These are phyloP conservation scores for Macropodus opercularis DNA, from an alignment of 2,797 vertebrate species.

Conservation along the genomic window DNA sequence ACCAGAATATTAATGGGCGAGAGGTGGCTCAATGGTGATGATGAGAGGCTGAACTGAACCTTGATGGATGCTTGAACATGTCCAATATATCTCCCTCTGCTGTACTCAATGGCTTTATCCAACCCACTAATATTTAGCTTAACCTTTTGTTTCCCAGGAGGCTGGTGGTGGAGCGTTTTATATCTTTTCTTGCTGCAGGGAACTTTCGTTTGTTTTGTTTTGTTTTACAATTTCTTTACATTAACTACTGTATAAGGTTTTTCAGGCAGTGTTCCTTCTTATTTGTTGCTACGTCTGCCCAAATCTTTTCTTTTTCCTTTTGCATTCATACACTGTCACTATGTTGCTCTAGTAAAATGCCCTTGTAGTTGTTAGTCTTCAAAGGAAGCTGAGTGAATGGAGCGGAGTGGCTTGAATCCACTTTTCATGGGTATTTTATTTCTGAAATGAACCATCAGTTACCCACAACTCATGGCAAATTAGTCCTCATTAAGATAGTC, in stretches of 20 bases:
- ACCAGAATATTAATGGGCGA: constrained; percentile 71
- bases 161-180: constrained; percentile 42
- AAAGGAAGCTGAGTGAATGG: constrained; percentile 14
- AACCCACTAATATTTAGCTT: constrained; percentile 70
- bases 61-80: constrained; percentile 70
- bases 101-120: constrained; percentile 55
- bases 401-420: constrained; percentile 10
- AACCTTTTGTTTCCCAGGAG: constrained; percentile 75
- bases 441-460: constrained; percentile 11
- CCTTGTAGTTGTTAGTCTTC: constrained; percentile 4
- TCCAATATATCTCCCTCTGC: constrained; percentile 62
- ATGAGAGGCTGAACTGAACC: constrained; percentile 53
- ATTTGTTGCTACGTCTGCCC: neutral
- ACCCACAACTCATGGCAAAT: neutral
- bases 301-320: neutral
- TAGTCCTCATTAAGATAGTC: neutral
- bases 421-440: constrained; percentile 12
- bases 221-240: neutral
- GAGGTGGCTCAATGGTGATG: constrained; percentile 53
- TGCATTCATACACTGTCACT: neutral
- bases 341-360: neutral
- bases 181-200: neutral
- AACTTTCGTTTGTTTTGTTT: neutral
- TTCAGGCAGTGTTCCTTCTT: neutral
- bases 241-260: neutral